Percentiles rank a stretch among this genome's conserved stretches.
Conservation (phyloP, 2,888 invertebrate species). For the Matsumyia berberina region DNA sequence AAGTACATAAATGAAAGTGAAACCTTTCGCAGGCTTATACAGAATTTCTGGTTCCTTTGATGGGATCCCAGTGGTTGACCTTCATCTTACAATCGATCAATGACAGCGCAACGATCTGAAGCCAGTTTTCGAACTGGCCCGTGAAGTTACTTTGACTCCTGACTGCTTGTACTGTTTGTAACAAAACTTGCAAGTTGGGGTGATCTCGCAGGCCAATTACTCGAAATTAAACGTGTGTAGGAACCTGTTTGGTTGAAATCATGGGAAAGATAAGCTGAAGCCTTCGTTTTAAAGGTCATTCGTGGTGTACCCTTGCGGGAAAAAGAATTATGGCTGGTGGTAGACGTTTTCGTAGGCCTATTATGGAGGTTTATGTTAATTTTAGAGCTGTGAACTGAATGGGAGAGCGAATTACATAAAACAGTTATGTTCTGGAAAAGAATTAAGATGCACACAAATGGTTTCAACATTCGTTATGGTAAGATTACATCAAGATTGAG, state of each 20-base stretch:
- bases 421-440: background rate
- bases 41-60: conserved; percentile 42
- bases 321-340: conserved; percentile 1
- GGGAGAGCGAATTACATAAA: background rate
- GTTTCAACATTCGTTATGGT: background rate
- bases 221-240: background rate
- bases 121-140: conserved; percentile 1
- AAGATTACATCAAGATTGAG: too few relatives aligned
- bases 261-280: background rate
- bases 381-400: background rate
- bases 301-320: conserved; percentile 1
- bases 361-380: conserved; percentile 4
- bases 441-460: background rate
- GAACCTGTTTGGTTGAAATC: conserved; percentile 18
- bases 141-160: background rate
- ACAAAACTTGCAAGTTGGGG: conserved; percentile 38
- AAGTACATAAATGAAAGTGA: conserved; percentile 58
- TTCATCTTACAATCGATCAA: conserved; percentile 59
- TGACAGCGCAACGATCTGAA: background rate
- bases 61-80: conserved; percentile 71
- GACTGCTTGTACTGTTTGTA: background rate
- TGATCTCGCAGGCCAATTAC: conserved; percentile 19
- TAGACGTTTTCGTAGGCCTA: background rate
- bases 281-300: conserved; percentile 26
- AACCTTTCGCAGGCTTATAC: conserved; percentile 38